Evolutionary conservation across 2,113 vertebrate species (phyloP), one percentile per base, ranked within the genome.

Genomic region (Thalassarche chlororhynchos): DNA sequence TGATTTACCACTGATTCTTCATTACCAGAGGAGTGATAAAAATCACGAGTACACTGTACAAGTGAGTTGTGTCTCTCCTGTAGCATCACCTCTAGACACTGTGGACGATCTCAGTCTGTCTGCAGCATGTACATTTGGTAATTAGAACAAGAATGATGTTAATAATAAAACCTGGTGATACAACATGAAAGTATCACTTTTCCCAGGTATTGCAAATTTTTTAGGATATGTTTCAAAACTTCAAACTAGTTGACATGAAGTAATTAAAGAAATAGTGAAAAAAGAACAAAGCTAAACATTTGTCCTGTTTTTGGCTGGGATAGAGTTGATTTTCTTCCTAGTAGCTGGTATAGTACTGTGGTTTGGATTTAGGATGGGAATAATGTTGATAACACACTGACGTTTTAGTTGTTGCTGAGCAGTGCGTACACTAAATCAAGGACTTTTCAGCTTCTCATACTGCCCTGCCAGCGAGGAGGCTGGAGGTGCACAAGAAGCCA

Each of bases 1-100:
- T 91, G 87, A 93, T 81, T 94, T 96, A 81, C 64, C 34, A 60
- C 70, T 72, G 55, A 83, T 85, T 94, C 46, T 89, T 70, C 54
- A 55, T 93, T 97, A 70, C 49, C 55, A 34, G 65, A 91, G 92
- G 20, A 75, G n/a, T 0, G 3, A 89, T 78, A 87, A 85, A 57
- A 78, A 68, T 55, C 46, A 36, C 2, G 44, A 68, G 8, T n/a
- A 10, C 34, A 51, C 54, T 55, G 40, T 57, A 83, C 51, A 46
- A 80, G 44, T 14, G 62, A 80, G 14, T 32, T 71, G 38, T 81
- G 32, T 51, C 49, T 76, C 74, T 84, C 54, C 58, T 92, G 34
- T 55, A 83, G 60, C 46, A 82, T 85, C 52, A 74, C 38, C 64
- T 91, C 62, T 42, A 42, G 83, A 47, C 26, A 25, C 40, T 40